phyloP scores from a whole-genome alignment of 2,113 vertebrate genomes.

The Galeopterus variegatus region DNA sequence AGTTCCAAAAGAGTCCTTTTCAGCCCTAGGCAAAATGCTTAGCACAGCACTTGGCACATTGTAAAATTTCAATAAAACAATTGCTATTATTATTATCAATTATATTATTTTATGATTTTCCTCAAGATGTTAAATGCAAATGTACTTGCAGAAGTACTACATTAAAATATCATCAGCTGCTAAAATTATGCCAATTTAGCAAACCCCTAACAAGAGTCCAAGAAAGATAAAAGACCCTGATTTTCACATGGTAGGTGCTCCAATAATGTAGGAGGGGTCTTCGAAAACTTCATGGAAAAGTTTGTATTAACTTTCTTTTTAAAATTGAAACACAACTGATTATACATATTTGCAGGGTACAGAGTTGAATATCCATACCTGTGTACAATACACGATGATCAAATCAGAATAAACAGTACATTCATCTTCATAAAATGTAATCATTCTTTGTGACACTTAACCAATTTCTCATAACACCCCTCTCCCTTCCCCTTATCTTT shows the following conservation, averaged over 20 bases:
- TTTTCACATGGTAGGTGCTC: background rate
- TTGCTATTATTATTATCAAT: constrained; percentile 58
- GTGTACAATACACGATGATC: too few relatives aligned
- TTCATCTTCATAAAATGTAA: too few relatives aligned
- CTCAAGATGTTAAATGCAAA: constrained; percentile 65
- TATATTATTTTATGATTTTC: constrained; percentile 69
- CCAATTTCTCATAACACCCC: too few relatives aligned
- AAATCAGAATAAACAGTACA: too few relatives aligned
- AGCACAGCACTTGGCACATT: background rate
- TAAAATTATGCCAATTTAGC: constrained; percentile 53
- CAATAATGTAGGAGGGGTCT: background rate
- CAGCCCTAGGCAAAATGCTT: constrained; percentile 13
- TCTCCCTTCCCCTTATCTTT: too few relatives aligned
- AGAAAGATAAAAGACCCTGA: background rate
- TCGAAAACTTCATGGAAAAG: too few relatives aligned
- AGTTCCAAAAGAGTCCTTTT: constrained; percentile 60
- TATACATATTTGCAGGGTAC: too few relatives aligned
- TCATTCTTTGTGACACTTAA: too few relatives aligned
- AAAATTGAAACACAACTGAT: too few relatives aligned
- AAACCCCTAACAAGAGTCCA: background rate
- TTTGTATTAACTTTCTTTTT: too few relatives aligned
- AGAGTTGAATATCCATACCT: too few relatives aligned
- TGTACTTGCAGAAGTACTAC: constrained; percentile 19
- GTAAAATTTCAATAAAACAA: constrained; percentile 16
- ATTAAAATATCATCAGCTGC: constrained; percentile 69